Percentiles rank a stretch among this genome's conserved stretches.
Evolutionary conservation across 2,113 vertebrate genomes (phyloP).

Genomic region (Grammomys surdaster): DNA sequence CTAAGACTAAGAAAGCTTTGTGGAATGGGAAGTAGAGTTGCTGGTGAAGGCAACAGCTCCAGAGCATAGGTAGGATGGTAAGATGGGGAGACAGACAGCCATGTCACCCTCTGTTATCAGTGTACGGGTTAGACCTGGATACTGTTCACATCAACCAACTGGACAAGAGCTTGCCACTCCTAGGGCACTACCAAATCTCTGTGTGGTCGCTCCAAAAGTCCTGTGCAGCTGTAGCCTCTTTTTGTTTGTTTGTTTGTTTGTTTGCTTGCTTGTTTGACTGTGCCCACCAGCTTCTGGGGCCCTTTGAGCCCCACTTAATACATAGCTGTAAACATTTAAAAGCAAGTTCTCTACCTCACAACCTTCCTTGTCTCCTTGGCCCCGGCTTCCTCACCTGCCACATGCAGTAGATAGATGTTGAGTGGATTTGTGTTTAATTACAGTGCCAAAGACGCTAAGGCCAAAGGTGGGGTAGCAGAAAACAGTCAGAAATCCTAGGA

Average conservation of each 20-base stretch:
- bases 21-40: neutral
- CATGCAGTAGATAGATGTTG: slow-evolving; percentile 6
- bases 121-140: neutral
- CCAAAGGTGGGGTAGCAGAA: slow-evolving; percentile 55
- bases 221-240: neutral
- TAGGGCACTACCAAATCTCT: neutral
- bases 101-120: neutral
- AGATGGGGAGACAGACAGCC: too few species aligned
- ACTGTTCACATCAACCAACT: neutral
- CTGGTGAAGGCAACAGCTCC: neutral
- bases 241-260: too few species aligned
- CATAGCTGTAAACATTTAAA: neutral
- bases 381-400: slow-evolving; percentile 21
- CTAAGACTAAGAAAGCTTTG: neutral
- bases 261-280: neutral
- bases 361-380: neutral
- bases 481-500: slow-evolving; percentile 42
- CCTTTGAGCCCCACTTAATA: neutral
- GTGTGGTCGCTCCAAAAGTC: neutral
- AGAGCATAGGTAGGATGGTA: neutral
- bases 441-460: neutral
- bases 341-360: neutral
- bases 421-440: slow-evolving; percentile 31
- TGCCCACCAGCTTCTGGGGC: slow-evolving; percentile 4
- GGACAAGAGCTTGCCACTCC: neutral